These are phyloP conservation scores for Meloidogyne hapla DNA, from an alignment of 1,140 invertebrate species.

Conservation along the genomic window DNA sequence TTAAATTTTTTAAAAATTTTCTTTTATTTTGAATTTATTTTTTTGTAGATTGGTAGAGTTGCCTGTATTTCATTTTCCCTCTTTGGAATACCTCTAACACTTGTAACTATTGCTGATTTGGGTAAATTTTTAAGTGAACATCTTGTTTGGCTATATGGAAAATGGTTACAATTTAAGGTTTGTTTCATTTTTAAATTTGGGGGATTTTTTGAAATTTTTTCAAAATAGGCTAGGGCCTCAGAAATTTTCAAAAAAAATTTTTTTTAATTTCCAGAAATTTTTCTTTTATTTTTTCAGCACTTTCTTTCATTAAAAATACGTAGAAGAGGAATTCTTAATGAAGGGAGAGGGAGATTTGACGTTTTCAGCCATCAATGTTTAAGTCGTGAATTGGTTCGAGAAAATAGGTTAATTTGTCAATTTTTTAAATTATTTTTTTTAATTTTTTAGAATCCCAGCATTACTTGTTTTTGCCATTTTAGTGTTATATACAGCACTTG, in stretches of 20 bases:
- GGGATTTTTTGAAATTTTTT: no score
- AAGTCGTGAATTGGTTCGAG: background rate
- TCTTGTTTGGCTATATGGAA: conserved; percentile 62
- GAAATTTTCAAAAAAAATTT: no score
- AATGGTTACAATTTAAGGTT: conserved; percentile 57
- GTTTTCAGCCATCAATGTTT: conserved; percentile 35
- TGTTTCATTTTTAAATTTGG: background rate
- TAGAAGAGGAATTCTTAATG: conserved; percentile 16
- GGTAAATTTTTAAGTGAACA: conserved; percentile 63
- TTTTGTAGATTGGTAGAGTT: conserved; percentile 44
- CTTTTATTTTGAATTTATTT: conserved; percentile 37
- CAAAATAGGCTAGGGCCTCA: no score
- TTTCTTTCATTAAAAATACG: conserved; percentile 4
- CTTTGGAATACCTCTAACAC: conserved; percentile 61
- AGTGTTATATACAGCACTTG: conserved; percentile 58
- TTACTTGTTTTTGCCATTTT: conserved; percentile 60
- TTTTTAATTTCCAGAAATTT: background rate
- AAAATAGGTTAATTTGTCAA: conserved; percentile 1
- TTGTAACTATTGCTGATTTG: conserved; percentile 64
- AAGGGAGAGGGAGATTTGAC: conserved; percentile 49
- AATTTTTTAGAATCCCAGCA: conserved; percentile 55
- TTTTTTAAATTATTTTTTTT: background rate
- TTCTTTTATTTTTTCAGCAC: background rate
- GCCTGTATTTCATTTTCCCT: conserved; percentile 60
- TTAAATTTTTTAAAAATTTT: conserved; percentile 16